Evolutionary conservation across 1,140 invertebrate species (phyloP), one percentile per base, ranked within the genome.

Genomic region (Ostrea denselamellosa): DNA sequence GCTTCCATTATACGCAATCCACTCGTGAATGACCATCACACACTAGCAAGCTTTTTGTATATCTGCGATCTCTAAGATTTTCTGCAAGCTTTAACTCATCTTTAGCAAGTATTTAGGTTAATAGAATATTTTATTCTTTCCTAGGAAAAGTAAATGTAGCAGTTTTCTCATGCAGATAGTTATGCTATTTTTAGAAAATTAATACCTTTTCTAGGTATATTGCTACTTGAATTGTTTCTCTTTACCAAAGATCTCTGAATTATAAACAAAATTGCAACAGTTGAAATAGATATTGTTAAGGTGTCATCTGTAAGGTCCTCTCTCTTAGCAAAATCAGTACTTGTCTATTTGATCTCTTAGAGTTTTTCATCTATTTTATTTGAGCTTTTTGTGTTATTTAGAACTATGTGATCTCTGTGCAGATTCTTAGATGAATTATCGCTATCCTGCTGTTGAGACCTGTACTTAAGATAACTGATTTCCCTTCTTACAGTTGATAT

Each of bases 1-100:
- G 68, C 68, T 77, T 77, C 68, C 68, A 77, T 71, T 22, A 34
- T 77, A 77, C 68, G 68, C 68, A 77, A 77, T 77, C 68, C 28
- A 28, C 68, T 77, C 68, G 22, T 77, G 28, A 34, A 77, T 14
- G 68, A 77, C 68, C 68, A 77, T 77, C 68, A 77, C 17, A 62
- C 22, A 14, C 22, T 12, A 14, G 22, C 0, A 25, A 77, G 22
- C 25, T 12, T 28, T 34, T 28, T 77, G 25, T 77, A 28, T 77
- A 77, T 34, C 68, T 77, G 68, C 68, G 25, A 77, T 77, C 68
- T 77, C 68, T 77, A 9, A 77, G 68, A 34, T 77, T 77, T 25
- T 77, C 28, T 25, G 9, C 28, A 34, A 44, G 68, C 68, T 77
- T 77, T 77, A 77, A 77, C 65, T n/a, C n/a, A 25, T 12, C 25